These are phyloP conservation scores for Sacculina carcini DNA, from an alignment of 2,888 invertebrate species.

Conservation along the genomic window DNA sequence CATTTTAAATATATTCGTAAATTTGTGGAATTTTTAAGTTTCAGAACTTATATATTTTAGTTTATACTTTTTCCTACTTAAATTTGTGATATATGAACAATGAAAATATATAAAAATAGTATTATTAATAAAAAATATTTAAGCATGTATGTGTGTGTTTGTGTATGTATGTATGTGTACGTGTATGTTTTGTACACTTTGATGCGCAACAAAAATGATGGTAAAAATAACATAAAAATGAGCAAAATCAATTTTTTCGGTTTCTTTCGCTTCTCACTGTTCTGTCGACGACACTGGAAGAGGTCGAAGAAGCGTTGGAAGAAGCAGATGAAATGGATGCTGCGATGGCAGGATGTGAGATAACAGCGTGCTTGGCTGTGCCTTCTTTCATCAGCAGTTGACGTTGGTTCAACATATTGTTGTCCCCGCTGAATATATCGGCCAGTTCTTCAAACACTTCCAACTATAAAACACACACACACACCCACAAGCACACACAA, in stretches of 20 bases:
- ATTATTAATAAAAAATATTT: not conserved
- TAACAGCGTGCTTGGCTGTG: constrained; percentile 92
- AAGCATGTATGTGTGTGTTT: not conserved
- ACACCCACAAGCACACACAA: too few relatives aligned
- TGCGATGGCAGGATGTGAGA: too few relatives aligned
- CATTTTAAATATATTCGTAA: too few relatives aligned
- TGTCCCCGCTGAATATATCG: constrained; percentile 89
- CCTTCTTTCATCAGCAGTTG: constrained; percentile 83
- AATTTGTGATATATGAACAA: not conserved
- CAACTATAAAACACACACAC: too few relatives aligned
- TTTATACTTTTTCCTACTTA: not conserved
- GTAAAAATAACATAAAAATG: not conserved
- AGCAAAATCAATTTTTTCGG: too few relatives aligned
- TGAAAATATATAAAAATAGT: not conserved
- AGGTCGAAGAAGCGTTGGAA: too few relatives aligned
- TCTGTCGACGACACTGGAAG: too few relatives aligned
- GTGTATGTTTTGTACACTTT: not conserved
- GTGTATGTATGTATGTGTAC: not conserved
- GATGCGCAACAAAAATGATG: not conserved
- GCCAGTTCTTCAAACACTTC: constrained; percentile 82
- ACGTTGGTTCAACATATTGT: constrained; percentile 80
- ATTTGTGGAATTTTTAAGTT: too few relatives aligned
- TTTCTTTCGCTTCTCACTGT: too few relatives aligned
- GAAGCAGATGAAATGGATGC: too few relatives aligned
- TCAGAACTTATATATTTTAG: too few relatives aligned